phyloP scores from a whole-genome alignment of 2,797 vertebrate species.

The Staurois parvus region DNA sequence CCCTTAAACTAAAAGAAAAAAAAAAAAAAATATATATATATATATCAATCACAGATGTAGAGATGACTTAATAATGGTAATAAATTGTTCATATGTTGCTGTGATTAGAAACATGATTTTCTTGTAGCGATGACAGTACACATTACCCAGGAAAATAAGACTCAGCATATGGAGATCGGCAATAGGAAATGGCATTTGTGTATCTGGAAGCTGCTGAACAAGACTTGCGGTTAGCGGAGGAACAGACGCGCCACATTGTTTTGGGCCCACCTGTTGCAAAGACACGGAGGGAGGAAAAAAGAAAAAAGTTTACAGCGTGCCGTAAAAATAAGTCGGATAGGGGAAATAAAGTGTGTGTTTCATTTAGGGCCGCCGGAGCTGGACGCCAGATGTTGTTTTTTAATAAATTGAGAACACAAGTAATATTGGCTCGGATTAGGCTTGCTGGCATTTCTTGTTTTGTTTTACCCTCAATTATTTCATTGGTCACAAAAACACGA shows the following conservation, averaged over 20 bases:
- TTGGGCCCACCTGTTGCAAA: slow-evolving; percentile 60
- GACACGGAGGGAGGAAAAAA: slow-evolving; percentile 31
- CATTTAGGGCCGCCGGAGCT: slow-evolving; percentile 58
- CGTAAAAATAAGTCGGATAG: slow-evolving; percentile 57
- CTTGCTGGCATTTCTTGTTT: slow-evolving; percentile 47
- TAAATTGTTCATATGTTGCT: neutral
- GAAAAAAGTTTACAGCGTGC: slow-evolving; percentile 58
- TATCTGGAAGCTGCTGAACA: slow-evolving; percentile 52
- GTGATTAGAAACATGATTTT: slow-evolving; percentile 49
- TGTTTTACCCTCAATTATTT: slow-evolving; percentile 56
- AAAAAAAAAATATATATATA: neutral
- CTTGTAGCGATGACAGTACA: slow-evolving; percentile 28
- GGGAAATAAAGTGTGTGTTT: slow-evolving; percentile 62
- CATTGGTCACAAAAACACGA: slow-evolving; percentile 53
- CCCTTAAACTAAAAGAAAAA: too few species aligned
- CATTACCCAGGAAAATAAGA: slow-evolving; percentile 42
- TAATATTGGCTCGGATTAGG: slow-evolving; percentile 59
- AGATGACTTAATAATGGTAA: neutral
- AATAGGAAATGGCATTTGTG: slow-evolving; percentile 56
- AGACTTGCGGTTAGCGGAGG: slow-evolving; percentile 40
- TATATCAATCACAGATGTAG: neutral
- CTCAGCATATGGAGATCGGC: slow-evolving; percentile 25
- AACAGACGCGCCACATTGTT: slow-evolving; percentile 55
- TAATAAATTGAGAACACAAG: slow-evolving; percentile 63
- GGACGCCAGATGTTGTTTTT: slow-evolving; percentile 62